Conservation (phyloP, 2,797 vertebrate species). For the Hydrophis major region DNA sequence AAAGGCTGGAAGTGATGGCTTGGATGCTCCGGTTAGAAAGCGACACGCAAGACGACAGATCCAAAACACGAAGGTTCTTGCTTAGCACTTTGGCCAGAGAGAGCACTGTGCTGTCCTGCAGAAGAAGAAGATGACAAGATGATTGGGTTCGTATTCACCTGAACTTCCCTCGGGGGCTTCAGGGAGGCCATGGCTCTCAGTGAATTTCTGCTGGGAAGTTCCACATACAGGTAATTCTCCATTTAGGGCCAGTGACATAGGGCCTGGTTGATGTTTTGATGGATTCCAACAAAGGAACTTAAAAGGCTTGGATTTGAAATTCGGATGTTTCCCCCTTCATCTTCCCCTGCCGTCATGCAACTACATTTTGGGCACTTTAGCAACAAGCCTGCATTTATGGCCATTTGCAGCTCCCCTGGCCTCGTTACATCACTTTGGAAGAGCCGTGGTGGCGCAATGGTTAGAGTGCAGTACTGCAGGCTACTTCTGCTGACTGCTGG, state of each 20-base stretch:
- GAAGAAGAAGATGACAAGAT: background rate
- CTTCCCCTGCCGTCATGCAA: too few species aligned
- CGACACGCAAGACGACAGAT: constrained; percentile 79
- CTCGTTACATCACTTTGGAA: too few species aligned
- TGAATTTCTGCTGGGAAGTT: background rate
- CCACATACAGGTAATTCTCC: background rate
- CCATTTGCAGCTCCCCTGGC: too few species aligned
- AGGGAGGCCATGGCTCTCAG: background rate
- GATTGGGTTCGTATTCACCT: background rate
- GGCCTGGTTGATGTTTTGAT: background rate
- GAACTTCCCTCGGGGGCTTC: background rate
- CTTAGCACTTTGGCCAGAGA: constrained; percentile 72
- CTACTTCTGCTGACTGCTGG: too few species aligned
- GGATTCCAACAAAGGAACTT: background rate
- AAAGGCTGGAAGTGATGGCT: constrained; percentile 57
- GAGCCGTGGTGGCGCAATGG: too few species aligned
- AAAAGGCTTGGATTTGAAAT: too few species aligned
- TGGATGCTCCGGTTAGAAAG: constrained; percentile 77
- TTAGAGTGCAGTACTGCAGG: too few species aligned
- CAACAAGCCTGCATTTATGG: too few species aligned
- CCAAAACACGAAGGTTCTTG: constrained; percentile 71
- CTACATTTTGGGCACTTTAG: too few species aligned
- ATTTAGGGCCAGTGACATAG: background rate
- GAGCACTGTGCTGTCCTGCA: constrained; percentile 72
- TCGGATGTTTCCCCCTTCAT: too few species aligned